phyloP scores from a whole-genome alignment of 2,888 invertebrate species.

The Aproaerema taeniolella region DNA sequence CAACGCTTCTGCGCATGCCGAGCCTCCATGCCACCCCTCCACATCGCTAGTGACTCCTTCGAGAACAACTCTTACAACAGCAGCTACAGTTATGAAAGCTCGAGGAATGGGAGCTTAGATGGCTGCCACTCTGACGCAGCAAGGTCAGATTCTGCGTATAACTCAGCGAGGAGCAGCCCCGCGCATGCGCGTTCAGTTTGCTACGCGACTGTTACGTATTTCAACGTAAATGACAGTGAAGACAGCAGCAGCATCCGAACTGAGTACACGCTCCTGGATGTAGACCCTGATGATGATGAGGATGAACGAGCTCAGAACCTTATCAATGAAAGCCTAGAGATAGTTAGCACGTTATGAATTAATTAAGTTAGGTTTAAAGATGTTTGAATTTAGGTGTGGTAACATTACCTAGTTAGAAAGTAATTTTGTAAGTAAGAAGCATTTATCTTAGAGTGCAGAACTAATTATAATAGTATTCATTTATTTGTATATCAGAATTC shows the following conservation, averaged over 20 bases:
- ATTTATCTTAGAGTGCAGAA: too few species aligned
- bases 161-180: constrained; percentile 59
- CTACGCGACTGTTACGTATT: constrained; percentile 65
- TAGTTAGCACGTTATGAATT: constrained; percentile 63
- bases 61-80: constrained; percentile 50
- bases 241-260: constrained; percentile 67
- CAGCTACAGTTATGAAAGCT: constrained; percentile 55
- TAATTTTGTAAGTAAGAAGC: too few species aligned
- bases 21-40: constrained; percentile 45
- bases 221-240: constrained; percentile 64
- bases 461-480: too few species aligned
- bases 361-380: background rate
- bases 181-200: constrained; percentile 43
- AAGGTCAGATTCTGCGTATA: constrained; percentile 64
- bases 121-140: constrained; percentile 37
- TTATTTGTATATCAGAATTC: too few species aligned
- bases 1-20: constrained; percentile 61
- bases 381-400: too few species aligned
- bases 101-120: constrained; percentile 47
- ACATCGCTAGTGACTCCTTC: constrained; percentile 36
- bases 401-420: too few species aligned
- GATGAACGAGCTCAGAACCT: constrained; percentile 60
- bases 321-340: constrained; percentile 64
- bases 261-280: constrained; percentile 61
- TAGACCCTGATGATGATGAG: constrained; percentile 41